Base-by-base conservation (phyloP, 2,888 invertebrate genomes). In the Tanytarsus gracilentus region DNA sequence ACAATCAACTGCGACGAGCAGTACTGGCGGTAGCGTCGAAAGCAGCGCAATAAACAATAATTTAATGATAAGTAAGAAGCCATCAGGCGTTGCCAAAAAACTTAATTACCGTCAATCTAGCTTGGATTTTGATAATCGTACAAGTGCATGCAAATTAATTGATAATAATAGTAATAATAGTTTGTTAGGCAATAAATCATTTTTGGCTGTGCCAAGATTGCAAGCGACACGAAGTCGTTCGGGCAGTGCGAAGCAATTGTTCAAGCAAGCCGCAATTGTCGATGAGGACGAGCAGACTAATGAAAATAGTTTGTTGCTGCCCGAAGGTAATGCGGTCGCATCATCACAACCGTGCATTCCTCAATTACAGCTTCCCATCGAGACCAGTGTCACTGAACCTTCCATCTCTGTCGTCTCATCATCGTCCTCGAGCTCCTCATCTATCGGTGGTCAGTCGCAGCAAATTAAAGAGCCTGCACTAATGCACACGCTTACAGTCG, bases 191-290 rank as follows among this genome's bases (percentile, higher is more conserved):
- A 62, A 62, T 58, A 62, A 61, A 64, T 56, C 62, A 26, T 61
- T 61, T 21, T 52, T 61, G 18, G 48, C 52, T 27, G 61, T 61
- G 23, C 61, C 61, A n/a, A 67, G 70, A 49, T 70, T 72, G 70
- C 73, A 74, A 49, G 75, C 71, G 6, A 29, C 33, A 7, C 67
- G 72, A 44, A 73, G 70, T 65, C 70, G 74, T 62, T 73, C 73
- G 62, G 72, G 70, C 63, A 80, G 80, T 68, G 78, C 78, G 21
- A 80, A 78, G 65, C 78, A 80, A 67, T 70, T 79, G 9, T 79
- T 79, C 66, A 79, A 79, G 66, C 79, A 79, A 64, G 72, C 75
- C 64, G 78, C 79, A 0, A 72, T 79, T 61, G 18, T 44, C 11
- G 79, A 80, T 63, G 79, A 79, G 64, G 72, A 77, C 63, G 60